These are phyloP conservation scores for Myotis pilosus DNA, from an alignment of 2,797 vertebrate genomes.

Conservation along the genomic window DNA sequence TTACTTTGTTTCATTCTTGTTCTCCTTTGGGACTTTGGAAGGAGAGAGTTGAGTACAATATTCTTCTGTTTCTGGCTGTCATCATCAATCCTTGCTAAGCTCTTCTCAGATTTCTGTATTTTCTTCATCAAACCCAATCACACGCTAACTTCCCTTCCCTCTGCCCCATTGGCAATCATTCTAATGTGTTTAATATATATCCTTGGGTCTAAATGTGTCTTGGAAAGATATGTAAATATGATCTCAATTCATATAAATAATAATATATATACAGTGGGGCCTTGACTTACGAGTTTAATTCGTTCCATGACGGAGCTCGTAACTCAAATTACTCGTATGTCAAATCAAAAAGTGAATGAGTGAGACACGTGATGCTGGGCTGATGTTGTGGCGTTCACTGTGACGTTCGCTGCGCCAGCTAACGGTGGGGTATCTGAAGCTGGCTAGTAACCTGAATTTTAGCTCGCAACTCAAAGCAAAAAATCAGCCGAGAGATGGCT, in stretches of 20 bases:
- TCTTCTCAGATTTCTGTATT: neutral
- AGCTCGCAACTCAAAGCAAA: too few relatives aligned
- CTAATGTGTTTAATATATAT: neutral
- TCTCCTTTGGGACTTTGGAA: neutral
- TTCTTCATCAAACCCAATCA: neutral
- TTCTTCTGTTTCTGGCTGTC: neutral
- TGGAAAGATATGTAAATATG: neutral
- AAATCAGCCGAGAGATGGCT: too few relatives aligned
- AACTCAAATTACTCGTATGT: too few relatives aligned
- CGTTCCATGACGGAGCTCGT: too few relatives aligned
- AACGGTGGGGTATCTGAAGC: too few relatives aligned
- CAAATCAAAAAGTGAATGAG: too few relatives aligned
- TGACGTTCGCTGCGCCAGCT: too few relatives aligned
- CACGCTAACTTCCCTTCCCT: neutral
- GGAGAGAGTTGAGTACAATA: neutral
- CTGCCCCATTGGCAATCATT: neutral
- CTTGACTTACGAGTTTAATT: too few relatives aligned
- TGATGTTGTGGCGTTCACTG: too few relatives aligned
- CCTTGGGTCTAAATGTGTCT: neutral
- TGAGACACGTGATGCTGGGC: too few relatives aligned
- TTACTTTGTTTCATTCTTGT: neutral
- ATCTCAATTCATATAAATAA: neutral
- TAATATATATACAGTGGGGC: too few relatives aligned
- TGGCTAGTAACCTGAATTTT: too few relatives aligned
- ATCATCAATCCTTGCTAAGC: neutral